These are phyloP conservation scores for Columba janthina DNA, from an alignment of 2,113 vertebrate genomes.

Conservation along the genomic window DNA sequence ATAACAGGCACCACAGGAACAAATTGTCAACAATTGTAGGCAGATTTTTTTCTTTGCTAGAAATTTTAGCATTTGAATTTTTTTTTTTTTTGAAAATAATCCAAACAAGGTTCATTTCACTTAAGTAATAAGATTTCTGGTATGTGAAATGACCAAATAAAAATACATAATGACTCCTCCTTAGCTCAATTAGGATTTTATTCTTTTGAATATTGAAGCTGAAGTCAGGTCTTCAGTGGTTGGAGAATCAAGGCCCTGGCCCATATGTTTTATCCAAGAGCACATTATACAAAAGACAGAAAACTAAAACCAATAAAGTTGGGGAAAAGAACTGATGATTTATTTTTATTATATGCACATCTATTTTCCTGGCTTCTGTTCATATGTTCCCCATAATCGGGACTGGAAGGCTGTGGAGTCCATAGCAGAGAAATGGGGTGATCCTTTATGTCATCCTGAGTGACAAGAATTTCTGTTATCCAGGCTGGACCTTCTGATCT, in stretches of 20 bases:
- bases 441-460: not conserved
- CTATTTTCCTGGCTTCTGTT: not conserved
- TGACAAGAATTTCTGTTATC: conserved; percentile 36
- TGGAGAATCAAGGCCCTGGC: not conserved
- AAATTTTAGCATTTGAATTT: not conserved
- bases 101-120: not conserved
- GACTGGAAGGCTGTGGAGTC: not conserved
- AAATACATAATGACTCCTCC: not conserved
- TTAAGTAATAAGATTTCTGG: not conserved
- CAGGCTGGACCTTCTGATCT: conserved; percentile 58
- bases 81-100: not conserved
- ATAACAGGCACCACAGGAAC: not conserved
- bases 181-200: not conserved
- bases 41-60: not conserved
- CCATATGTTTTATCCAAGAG: not conserved
- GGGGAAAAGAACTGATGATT: not conserved
- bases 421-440: not conserved
- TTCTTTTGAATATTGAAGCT: not conserved
- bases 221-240: not conserved
- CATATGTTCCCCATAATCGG: not conserved
- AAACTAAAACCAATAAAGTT: not conserved
- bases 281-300: not conserved
- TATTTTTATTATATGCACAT: not conserved
- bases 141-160: not conserved
- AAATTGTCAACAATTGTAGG: not conserved